A percentile compares a stretch with the other conserved stretches of the same genome.
Conservation (phyloP, 2,797 vertebrate genomes). For the Neoniphon sammara region DNA sequence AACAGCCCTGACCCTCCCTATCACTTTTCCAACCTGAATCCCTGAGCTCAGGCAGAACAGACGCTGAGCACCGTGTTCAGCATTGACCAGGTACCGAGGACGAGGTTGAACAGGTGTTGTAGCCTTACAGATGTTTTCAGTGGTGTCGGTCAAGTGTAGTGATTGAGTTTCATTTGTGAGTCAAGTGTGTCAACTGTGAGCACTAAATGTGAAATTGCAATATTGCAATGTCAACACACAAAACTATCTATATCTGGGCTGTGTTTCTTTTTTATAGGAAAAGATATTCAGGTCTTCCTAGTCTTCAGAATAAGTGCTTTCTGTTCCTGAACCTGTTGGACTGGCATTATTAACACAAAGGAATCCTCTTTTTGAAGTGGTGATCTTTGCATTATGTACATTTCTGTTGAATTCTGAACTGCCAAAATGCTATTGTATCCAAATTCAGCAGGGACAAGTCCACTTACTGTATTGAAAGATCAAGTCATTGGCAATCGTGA, state of each 20-base stretch:
- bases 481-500: constrained; percentile 69
- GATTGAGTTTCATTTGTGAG: constrained; percentile 89
- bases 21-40: constrained; percentile 15
- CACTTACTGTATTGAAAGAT: constrained; percentile 74
- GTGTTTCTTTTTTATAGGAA: constrained; percentile 89
- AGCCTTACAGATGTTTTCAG: constrained; percentile 77
- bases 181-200: constrained; percentile 92
- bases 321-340: constrained; percentile 96
- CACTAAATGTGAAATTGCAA: constrained; percentile 94
- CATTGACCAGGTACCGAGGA: constrained; percentile 38
- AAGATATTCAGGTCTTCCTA: constrained; percentile 99
- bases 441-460: constrained; percentile 80
- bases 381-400: constrained; percentile 77
- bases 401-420: constrained; percentile 83
- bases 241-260: constrained; percentile 80
- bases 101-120: constrained; percentile 66
- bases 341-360: constrained; percentile 89
- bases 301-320: constrained; percentile 99
- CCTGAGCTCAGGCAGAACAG: constrained; percentile 64
- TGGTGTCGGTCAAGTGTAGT: constrained; percentile 90
- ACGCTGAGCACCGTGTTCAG: constrained; percentile 25
- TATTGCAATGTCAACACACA: constrained; percentile 88
- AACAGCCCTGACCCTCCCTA: neutral
- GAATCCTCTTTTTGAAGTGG: constrained; percentile 88
- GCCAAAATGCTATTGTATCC: constrained; percentile 83